Base-by-base conservation (phyloP, 2,888 invertebrate genomes). In the Thymelicus sylvestris region DNA sequence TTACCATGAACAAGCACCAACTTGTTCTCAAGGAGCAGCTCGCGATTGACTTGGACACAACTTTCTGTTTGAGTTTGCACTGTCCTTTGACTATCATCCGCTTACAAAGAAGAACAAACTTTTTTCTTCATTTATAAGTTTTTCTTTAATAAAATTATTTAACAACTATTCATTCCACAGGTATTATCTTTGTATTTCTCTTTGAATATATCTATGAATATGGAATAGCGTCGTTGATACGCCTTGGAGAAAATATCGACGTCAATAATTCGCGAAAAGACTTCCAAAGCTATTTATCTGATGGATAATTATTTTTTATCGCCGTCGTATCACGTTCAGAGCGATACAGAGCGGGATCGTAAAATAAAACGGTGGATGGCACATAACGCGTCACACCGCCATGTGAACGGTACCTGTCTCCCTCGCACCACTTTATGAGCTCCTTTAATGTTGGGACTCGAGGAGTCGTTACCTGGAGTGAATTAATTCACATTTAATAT, bases 51-150 rank as follows among this genome's bases (percentile, higher is more conserved):
- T 67, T 48, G n/a, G n/a, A 12, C 39, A 39, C 10, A 67, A 61
- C 39, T 67, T 67, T 67, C 50, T 60, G 67, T 67, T 67, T 67
- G 60, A 61, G 67, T 67, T 61, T 7, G 13, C 39, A 13, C 61
- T 67, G 60, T 61, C 60, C 50, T 41, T 60, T 67, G 50, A 61
- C 60, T 67, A 15, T 60, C n/a, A 13, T 67, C 50, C 48, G 19
- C 60, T 67, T 50, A 67, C 60, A 67, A 66, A 7, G 50, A 65
- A 55, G 31, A 39, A 7, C 19, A 24, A 10, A 1, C 2, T 50
- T 24, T 8, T 55, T 55, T 55, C 24, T 55, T 15, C 3, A n/a
- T 24, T 55, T 24, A 6, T 24, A 15, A 24, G 7, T 24, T 55
- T 55, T 55, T 19, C 2, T 55, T 19, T 48, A 12, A n/a, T 44